Conservation (phyloP, 2,888 invertebrate species). For the Onchidella celtica region DNA sequence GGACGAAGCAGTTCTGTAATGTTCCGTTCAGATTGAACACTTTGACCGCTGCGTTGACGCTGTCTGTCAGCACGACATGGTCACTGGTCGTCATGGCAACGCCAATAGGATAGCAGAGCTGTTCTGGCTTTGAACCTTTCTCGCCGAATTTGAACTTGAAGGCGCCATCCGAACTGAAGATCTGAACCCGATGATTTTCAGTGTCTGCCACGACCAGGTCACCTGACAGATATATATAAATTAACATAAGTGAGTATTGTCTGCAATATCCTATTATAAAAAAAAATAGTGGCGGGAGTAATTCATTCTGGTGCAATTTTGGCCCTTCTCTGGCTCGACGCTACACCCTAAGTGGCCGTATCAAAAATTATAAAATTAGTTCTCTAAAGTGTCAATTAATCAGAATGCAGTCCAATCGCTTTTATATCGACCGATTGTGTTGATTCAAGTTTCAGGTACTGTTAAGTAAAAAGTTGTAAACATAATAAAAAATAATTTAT, state of each 20-base stretch:
- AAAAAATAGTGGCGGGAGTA: too few species aligned
- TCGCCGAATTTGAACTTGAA: conserved; percentile 73
- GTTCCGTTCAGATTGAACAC: conserved; percentile 70
- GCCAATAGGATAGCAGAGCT: conserved; percentile 74
- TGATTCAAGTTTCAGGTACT: too few species aligned
- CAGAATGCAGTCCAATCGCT: too few species aligned
- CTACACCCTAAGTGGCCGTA: background rate
- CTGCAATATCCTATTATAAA: too few species aligned
- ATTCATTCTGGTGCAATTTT: too few species aligned
- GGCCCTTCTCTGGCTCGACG: background rate
- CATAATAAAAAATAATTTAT: too few species aligned
- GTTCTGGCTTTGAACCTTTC: conserved; percentile 65
- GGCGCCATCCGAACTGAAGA: conserved; percentile 72
- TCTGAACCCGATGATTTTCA: conserved; percentile 75
- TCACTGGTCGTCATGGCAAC: conserved; percentile 73
- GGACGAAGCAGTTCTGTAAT: conserved; percentile 63
- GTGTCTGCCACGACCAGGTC: conserved; percentile 76
- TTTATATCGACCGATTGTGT: too few species aligned
- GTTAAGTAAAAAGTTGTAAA: too few species aligned
- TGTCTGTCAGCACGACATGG: conserved; percentile 74
- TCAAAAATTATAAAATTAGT: too few species aligned
- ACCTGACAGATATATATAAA: conserved; percentile 60
- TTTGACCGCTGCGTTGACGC: conserved; percentile 75
- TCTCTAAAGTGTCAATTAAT: too few species aligned
- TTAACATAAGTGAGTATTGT: background rate